Evolutionary conservation across 2,888 invertebrate genomes (phyloP).

Genomic region (Hypomecis atomaria): DNA sequence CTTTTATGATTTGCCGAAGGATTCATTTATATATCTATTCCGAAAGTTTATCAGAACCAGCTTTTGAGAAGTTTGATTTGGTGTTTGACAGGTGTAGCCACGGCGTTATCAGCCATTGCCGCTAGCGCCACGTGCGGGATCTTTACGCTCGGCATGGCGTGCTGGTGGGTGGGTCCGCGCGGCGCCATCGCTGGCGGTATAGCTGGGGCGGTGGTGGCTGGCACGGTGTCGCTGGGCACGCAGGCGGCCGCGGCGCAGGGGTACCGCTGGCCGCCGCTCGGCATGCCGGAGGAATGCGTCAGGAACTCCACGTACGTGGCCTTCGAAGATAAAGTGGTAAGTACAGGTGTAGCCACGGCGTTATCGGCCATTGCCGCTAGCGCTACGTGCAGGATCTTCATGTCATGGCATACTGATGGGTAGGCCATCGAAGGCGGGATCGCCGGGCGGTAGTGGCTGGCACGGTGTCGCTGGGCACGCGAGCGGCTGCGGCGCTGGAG

Average conservation of each 20-base stretch:
- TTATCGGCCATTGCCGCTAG: too few species aligned
- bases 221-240: slow-evolving; percentile 87
- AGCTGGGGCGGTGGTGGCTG: slow-evolving; percentile 85
- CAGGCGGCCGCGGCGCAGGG: slow-evolving; percentile 87
- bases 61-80: not conserved
- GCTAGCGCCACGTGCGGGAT: slow-evolving; percentile 93
- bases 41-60: too few species aligned
- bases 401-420: too few species aligned
- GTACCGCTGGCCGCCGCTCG: slow-evolving; percentile 77
- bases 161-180: slow-evolving; percentile 91
- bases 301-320: slow-evolving; percentile 55
- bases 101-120: slow-evolving; percentile 92
- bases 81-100: slow-evolving; percentile 82
- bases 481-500: too few species aligned
- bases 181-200: slow-evolving; percentile 86
- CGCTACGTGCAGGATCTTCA: too few species aligned
- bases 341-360: slow-evolving; percentile 13
- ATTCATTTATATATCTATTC: too few species aligned
- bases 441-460: too few species aligned
- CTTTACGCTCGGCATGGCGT: slow-evolving; percentile 92
- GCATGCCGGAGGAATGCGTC: slow-evolving; percentile 58
- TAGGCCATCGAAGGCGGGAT: too few species aligned
- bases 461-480: too few species aligned
- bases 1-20: too few species aligned
- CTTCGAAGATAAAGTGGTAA: slow-evolving; percentile 69